Evolutionary conservation across 2,113 vertebrate species (phyloP), one percentile per base, ranked within the genome.

Genomic region (Barnardius zonarius): DNA sequence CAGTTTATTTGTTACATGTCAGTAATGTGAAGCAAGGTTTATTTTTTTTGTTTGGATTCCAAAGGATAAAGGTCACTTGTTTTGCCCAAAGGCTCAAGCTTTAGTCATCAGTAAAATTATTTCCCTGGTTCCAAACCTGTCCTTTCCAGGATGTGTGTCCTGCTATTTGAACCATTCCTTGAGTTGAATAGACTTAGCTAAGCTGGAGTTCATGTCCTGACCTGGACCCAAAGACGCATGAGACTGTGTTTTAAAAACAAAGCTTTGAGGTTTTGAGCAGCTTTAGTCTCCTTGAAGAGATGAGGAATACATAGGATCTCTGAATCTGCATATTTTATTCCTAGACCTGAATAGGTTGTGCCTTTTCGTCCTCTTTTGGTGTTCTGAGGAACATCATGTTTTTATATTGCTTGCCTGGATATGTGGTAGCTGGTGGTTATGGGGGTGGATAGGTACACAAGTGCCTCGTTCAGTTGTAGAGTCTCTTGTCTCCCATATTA

Each of bases 51-150:
- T 90, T 87, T 89, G 67, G 25, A 37, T 92, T 95, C 63, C 63
- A 76, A 79, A 93, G 88, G 63, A 62, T 35, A 87, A 85, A 79
- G 81, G 80, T 89, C 52, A 66, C 62, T 89, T 85, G 13, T 73
- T 91, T 92, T 94, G 93, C 95, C 77, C 88, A 91, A 87, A 86
- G 72, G 54, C 64, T 91, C 64, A 76, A 77, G 41, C 33, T 94
- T 83, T 74, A 88, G 62, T 73, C 69, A 85, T 68, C 5, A 41
- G 68, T 68, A 55, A 78, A 96, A 80, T 72, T 86, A 78, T 86
- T 92, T 95, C 92, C 76, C 69, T 93, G 69, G n/a, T 95, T 92
- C 51, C 51, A 68, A 44, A 33, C 11, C 88, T 81, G 64, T 90
- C 79, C 80, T 83, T 82, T 95, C 75, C 90, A 95, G 85, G 88